Evolutionary conservation across 2,888 invertebrate species (phyloP).

Genomic region (Eilema caniola): DNA sequence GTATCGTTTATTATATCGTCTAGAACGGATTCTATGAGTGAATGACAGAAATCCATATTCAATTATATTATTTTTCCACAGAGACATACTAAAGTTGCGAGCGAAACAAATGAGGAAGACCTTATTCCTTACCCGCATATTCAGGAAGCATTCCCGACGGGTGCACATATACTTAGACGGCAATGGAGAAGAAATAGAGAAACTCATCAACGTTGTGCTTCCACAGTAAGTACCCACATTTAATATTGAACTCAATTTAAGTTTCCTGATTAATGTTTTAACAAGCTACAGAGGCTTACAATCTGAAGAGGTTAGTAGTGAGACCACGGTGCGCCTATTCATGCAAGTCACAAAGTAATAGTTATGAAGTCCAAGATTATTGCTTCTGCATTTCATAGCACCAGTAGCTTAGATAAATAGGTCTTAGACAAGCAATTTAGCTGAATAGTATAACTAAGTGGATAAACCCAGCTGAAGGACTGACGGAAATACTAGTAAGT

Average conservation of each 20-base stretch:
- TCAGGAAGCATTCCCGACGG: constrained; percentile 64
- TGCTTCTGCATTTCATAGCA: background rate
- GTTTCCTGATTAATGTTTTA: background rate
- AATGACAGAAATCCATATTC: background rate
- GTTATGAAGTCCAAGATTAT: background rate
- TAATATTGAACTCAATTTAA: constrained; percentile 14
- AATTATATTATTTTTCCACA: constrained; percentile 43
- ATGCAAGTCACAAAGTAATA: background rate
- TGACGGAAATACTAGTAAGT: too few relatives aligned
- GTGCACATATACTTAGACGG: constrained; percentile 72
- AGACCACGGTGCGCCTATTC: background rate
- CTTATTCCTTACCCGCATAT: constrained; percentile 69
- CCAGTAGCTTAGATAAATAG: background rate
- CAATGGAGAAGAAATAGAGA: constrained; percentile 63
- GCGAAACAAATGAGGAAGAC: constrained; percentile 68
- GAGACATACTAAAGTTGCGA: constrained; percentile 67
- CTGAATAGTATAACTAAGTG: background rate
- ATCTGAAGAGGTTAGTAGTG: background rate
- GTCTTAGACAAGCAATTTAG: background rate
- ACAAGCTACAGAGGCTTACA: background rate
- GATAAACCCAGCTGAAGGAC: too few relatives aligned
- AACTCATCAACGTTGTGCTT: constrained; percentile 70
- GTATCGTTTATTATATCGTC: background rate
- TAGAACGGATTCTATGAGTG: background rate
- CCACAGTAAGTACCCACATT: constrained; percentile 70